Percentiles rank a stretch among this genome's conserved stretches.
phyloP scores from a whole-genome alignment of 2,797 vertebrate genomes.

The Pelochelys cantorii region DNA sequence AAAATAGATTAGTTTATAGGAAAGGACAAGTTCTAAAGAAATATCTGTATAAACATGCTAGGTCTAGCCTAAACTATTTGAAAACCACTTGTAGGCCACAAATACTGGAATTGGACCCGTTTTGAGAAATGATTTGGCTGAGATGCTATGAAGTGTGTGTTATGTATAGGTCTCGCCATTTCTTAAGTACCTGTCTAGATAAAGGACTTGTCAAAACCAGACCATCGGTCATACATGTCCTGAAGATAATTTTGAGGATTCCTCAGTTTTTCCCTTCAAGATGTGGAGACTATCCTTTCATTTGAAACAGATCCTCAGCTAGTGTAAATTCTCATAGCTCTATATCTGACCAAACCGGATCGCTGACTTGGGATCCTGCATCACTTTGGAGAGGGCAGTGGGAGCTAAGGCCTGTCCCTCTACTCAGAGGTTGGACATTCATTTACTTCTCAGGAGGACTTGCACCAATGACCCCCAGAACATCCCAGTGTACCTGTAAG shows the following conservation, averaged over 20 bases:
- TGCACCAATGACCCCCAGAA: background rate
- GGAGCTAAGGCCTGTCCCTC: background rate
- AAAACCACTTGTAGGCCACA: background rate
- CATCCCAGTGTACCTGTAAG: background rate
- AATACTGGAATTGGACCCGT: background rate
- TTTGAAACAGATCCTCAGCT: background rate
- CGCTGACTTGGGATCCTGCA: background rate
- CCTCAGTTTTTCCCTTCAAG: background rate
- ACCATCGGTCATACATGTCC: background rate
- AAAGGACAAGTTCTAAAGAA: background rate
- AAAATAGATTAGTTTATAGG: background rate
- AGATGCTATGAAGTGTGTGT: background rate
- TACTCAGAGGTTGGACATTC: background rate
- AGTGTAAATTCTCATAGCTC: background rate
- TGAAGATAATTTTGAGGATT: background rate
- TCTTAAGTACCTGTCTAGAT: background rate
- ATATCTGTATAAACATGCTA: background rate
- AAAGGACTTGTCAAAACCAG: background rate
- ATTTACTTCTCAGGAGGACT: background rate
- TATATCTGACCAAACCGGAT: background rate
- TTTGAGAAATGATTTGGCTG: background rate
- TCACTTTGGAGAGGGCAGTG: background rate
- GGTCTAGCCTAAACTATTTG: background rate
- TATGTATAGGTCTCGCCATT: background rate
- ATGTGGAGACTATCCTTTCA: background rate